Base-by-base conservation (phyloP, 2,113 vertebrate genomes). In the Heterotis niloticus region DNA sequence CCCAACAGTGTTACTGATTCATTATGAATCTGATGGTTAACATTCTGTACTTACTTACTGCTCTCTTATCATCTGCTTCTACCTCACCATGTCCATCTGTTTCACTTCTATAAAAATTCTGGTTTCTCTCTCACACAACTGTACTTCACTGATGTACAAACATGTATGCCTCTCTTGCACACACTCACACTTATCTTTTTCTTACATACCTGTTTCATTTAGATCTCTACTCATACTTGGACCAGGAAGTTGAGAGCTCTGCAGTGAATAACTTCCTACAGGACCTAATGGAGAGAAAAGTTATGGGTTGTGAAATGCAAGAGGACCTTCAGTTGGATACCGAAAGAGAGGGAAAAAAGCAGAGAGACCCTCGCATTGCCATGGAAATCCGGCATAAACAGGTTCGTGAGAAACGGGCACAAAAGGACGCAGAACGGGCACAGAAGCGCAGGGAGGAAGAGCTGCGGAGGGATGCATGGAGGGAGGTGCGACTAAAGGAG, bases 381-480 rank as follows among this genome's bases (percentile, higher is more conserved):
- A 98, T 98, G 95, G 95, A 98, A 84, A 90, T 95, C 76, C 93
- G 95, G 74, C 97, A 98, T 86, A 89, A 93, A 81, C 95, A 95
- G 95, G 95, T 98, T 65, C 95, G 92, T 82, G 95, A 96, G 92
- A 96, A 94, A 82, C 91, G 93, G 56, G 70, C 89, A 12, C 92
- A 62, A 82, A 85, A 75, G 76, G 94, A 98, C 66, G 93, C 91
- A 26, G 91, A 90, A 64, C 86, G 90, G 78, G 87, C 92, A 24
- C 26, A 1, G 84, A 87, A 84, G 82, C 94, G 89, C 82, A 89
- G 85, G 74, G 92, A 93, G 83, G 85, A 84, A 68, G 86, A 88
- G 79, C 78, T 89, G 79, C 92, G 83, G 85, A 94, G 88, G 85
- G 87, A 79, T 0, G 83, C 86, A 14, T 84, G 91, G 69, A 82